Conservation (phyloP, 2,113 vertebrate genomes). For the Pampusana beccarii region DNA sequence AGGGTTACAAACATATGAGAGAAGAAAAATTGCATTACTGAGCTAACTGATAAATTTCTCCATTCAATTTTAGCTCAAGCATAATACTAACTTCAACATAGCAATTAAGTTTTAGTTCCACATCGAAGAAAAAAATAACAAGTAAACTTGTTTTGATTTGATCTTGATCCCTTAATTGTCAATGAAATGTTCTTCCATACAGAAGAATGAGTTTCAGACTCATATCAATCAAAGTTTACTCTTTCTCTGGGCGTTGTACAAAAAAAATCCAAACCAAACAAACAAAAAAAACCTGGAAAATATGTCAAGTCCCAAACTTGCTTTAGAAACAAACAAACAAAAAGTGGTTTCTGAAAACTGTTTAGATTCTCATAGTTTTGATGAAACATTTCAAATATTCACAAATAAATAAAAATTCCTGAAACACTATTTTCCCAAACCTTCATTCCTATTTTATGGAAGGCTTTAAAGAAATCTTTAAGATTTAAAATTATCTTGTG, state of each 20-base stretch:
- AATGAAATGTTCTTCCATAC: background rate
- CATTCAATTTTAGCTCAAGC: background rate
- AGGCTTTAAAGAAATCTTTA: background rate
- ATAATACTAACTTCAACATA: background rate
- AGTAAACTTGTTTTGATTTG: background rate
- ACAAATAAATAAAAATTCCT: background rate
- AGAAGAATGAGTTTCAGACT: background rate
- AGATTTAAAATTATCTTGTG: background rate
- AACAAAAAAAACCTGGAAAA: background rate
- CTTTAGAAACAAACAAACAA: background rate
- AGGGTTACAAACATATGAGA: background rate
- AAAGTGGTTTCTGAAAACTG: background rate
- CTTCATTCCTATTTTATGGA: background rate
- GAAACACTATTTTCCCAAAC: background rate
- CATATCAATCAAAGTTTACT: background rate
- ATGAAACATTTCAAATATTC: background rate
- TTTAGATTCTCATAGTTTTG: background rate
- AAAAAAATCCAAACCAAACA: background rate
- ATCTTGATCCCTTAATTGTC: background rate
- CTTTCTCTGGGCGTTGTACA: background rate
- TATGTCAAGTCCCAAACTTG: background rate
- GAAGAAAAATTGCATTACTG: background rate
- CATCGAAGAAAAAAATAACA: background rate
- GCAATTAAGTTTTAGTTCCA: background rate
- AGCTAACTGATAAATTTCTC: background rate